Evolutionary conservation across 2,113 vertebrate species (phyloP), one percentile per base, ranked within the genome.

Genomic region (Scomber scombrus): DNA sequence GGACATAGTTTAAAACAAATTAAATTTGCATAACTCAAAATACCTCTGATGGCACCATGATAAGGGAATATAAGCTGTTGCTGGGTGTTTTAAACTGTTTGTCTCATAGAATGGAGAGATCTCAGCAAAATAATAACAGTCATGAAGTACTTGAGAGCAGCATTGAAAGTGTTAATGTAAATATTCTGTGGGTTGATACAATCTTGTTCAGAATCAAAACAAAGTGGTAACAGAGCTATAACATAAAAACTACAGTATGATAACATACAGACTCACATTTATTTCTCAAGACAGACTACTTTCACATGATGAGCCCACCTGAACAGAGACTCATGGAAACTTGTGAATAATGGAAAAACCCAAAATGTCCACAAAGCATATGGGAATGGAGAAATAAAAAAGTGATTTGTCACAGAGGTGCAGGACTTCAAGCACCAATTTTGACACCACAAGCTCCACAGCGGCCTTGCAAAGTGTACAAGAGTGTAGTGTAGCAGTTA

Each of bases 211-310:
- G 69, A 69, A 65, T 47, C 68, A 76, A 78, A 86, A 86, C 31
- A 56, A 87, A 82, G 68, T 82, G 77, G 57, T 58, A 83, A 91
- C 73, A 79, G 54, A 77, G 70, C 71, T 74, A 79, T n/a, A 82
- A 84, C 66, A 79, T 65, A 84, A 75, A 75, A 89, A 78, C 71
- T 75, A 87, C 80, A 81, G 65, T 50, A 81, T 88, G 70, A 65
- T 89, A 89, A 94, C 60, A 81, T 65, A 86, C 63, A 85, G 54
- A 85, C 82, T 87, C 78, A 91, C 85, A 82, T 88, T 93, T 80
- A 78, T 80, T 85, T 88, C 52, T 90, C 73, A 74, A 88, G 50
- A 89, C 74, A 23, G 58, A 86, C 82, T 82, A 84, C 54, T 84
- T 84, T 91, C 85, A 91, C 81, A 81, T 77, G 74, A 65, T 79